Evolutionary conservation across 2,888 invertebrate species (phyloP).

Genomic region (Lymantria dispar): DNA sequence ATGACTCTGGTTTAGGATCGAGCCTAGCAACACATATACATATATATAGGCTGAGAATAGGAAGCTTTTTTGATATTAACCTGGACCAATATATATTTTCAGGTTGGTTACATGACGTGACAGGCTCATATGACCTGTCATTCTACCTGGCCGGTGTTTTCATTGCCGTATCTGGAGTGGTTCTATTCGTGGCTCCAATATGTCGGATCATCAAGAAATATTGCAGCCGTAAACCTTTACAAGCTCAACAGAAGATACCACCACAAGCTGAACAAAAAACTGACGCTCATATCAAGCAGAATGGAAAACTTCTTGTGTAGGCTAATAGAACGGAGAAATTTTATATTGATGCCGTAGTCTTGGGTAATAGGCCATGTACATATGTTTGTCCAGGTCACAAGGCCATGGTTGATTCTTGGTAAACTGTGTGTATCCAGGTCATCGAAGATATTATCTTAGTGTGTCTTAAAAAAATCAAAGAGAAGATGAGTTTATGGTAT

Average conservation of each 20-base stretch:
- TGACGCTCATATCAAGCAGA: constrained; percentile 33
- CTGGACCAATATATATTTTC: constrained; percentile 39
- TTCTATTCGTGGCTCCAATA: constrained; percentile 67
- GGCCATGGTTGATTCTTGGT: too few species aligned
- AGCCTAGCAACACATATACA: too few species aligned
- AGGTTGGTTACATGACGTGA: constrained; percentile 93
- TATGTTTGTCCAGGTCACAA: too few species aligned
- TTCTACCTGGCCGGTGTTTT: constrained; percentile 92
- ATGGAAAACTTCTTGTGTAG: constrained; percentile 40
- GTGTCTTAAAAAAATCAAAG: too few species aligned
- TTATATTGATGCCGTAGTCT: too few species aligned
- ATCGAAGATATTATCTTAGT: too few species aligned
- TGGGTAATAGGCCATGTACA: too few species aligned
- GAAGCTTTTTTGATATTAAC: neutral
- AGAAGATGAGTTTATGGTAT: too few species aligned
- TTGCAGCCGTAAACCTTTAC: neutral
- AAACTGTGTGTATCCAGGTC: too few species aligned
- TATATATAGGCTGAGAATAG: neutral
- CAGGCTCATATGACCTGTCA: constrained; percentile 88
- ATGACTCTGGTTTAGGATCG: too few species aligned
- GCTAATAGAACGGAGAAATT: neutral
- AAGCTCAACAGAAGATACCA: neutral
- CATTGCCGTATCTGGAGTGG: constrained; percentile 88
- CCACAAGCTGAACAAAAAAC: constrained; percentile 29
- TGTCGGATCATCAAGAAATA: neutral